Conservation (phyloP, 2,797 vertebrate species). For the Amphiprion clarkii region DNA sequence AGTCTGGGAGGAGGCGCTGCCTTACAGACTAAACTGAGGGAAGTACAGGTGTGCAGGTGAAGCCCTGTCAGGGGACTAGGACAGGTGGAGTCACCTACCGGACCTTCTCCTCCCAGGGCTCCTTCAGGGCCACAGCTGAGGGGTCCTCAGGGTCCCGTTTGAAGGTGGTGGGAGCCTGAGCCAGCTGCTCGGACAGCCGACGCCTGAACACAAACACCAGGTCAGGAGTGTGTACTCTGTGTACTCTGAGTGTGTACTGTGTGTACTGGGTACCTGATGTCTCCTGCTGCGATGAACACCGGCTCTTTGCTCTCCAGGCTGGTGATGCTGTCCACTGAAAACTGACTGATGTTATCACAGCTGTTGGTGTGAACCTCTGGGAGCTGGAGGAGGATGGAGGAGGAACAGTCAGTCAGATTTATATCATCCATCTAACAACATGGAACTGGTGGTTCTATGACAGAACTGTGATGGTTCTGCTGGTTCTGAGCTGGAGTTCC, state of each 20-base stretch:
- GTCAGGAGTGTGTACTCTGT: too few relatives aligned
- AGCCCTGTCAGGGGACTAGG: too few relatives aligned
- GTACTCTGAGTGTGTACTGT: slow-evolving; percentile 1
- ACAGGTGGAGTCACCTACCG: slow-evolving; percentile 79
- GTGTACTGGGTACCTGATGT: slow-evolving; percentile 88
- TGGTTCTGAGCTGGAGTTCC: neutral
- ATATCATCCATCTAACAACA: too few relatives aligned
- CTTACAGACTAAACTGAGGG: neutral
- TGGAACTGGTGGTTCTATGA: too few relatives aligned
- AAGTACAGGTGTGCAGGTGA: too few relatives aligned
- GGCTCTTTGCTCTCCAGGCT: slow-evolving; percentile 98
- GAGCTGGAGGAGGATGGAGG: slow-evolving; percentile 79
- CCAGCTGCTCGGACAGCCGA: slow-evolving; percentile 94
- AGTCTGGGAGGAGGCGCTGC: too few relatives aligned
- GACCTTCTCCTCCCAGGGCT: slow-evolving; percentile 98
- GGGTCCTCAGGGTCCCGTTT: slow-evolving; percentile 95
- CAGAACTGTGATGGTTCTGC: too few relatives aligned
- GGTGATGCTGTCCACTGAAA: slow-evolving; percentile 98
- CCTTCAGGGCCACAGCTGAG: slow-evolving; percentile 95
- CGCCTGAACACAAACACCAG: slow-evolving; percentile 79
- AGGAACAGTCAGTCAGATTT: neutral
- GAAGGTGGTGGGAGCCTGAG: slow-evolving; percentile 95
- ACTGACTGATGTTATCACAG: slow-evolving; percentile 99
- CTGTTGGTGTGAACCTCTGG: slow-evolving; percentile 95
- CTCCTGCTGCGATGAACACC: slow-evolving; percentile 95